These are phyloP conservation scores for Mus caroli DNA, from an alignment of 2,797 vertebrate genomes.

Conservation along the genomic window DNA sequence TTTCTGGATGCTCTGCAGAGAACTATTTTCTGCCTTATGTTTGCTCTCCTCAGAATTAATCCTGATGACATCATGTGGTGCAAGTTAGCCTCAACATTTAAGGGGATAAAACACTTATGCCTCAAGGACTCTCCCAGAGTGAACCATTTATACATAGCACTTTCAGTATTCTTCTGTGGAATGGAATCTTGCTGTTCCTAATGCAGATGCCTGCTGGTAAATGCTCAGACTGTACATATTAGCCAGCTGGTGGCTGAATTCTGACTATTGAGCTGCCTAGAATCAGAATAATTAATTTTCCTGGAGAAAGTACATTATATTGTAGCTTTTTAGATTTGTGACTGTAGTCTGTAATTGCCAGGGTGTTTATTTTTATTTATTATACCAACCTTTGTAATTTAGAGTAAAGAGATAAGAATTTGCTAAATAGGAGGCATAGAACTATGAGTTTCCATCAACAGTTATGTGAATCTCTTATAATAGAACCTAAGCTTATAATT, in stretches of 20 bases:
- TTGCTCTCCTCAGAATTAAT: slow-evolving; percentile 86
- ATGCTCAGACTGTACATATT: slow-evolving; percentile 89
- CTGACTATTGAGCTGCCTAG: slow-evolving; percentile 87
- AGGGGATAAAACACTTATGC: slow-evolving; percentile 88
- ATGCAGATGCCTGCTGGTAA: slow-evolving; percentile 91
- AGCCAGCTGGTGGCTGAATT: slow-evolving; percentile 90
- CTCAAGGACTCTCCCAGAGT: slow-evolving; percentile 89
- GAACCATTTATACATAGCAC: slow-evolving; percentile 86
- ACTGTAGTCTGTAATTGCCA: slow-evolving; percentile 87
- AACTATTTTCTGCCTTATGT: slow-evolving; percentile 73
- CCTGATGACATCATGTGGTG: slow-evolving; percentile 88
- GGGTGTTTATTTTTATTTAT: slow-evolving; percentile 88
- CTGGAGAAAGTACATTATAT: slow-evolving; percentile 85
- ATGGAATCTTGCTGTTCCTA: slow-evolving; percentile 91
- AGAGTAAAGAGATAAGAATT: slow-evolving; percentile 77
- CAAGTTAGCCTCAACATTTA: slow-evolving; percentile 88
- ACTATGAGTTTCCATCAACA: slow-evolving; percentile 79
- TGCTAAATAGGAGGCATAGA: slow-evolving; percentile 76
- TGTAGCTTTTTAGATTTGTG: slow-evolving; percentile 87
- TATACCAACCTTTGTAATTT: slow-evolving; percentile 86
- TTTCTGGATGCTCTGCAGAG: slow-evolving; percentile 67
- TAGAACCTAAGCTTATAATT: neutral
- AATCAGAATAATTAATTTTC: slow-evolving; percentile 91
- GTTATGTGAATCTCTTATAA: slow-evolving; percentile 76
- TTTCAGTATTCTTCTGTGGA: slow-evolving; percentile 87